Evolutionary conservation across 2,888 invertebrate species (phyloP), one percentile per base, ranked within the genome.

Genomic region (Agrilus mali): DNA sequence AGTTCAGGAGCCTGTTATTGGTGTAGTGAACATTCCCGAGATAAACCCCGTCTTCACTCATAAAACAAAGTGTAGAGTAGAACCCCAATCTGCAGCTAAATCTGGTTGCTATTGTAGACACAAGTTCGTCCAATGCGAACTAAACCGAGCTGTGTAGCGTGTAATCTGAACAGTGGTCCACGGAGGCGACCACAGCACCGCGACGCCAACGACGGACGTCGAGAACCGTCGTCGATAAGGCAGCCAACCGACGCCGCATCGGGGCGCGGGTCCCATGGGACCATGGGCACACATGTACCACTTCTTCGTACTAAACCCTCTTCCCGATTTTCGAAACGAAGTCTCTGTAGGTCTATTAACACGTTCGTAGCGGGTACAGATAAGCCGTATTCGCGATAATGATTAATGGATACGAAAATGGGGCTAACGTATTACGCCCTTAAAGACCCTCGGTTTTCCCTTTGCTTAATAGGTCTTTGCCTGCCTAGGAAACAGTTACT

Each of bases 141-240:
- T 59, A 59, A 57, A 60, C 60, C 61, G 55, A 59, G 53, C 57
- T 55, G 56, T 60, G 60, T 61, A 60, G 54, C 63, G 62, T 64
- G 64, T 64, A 64, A 64, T 64, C 63, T 63, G 57, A 61, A 60
- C 63, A 61, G 59, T 57, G 61, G 61, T 60, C 59, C 57, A 58
- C 55, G 57, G 55, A 53, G 56, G 57, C 53, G 56, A 58, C 59
- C 27, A 22, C 22, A 27, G 27, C 27, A 27, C 27, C 8, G 8
- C 27, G 10, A 8, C 27, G 27, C 27, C 27, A 10, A 27, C 27
- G 27, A 10, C 27, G 27, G 27, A 27, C 27, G 27, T 10, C 27
- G 27, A 27, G 27, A 27, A 10, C 27, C 27, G 27, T 27, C 27
- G 60, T 58, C 63, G 64, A 63, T 64, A 64, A 64, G 63, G 60